Evolutionary conservation across 1,140 invertebrate genomes (phyloP).

Genomic region (Paralvinella palmiformis): DNA sequence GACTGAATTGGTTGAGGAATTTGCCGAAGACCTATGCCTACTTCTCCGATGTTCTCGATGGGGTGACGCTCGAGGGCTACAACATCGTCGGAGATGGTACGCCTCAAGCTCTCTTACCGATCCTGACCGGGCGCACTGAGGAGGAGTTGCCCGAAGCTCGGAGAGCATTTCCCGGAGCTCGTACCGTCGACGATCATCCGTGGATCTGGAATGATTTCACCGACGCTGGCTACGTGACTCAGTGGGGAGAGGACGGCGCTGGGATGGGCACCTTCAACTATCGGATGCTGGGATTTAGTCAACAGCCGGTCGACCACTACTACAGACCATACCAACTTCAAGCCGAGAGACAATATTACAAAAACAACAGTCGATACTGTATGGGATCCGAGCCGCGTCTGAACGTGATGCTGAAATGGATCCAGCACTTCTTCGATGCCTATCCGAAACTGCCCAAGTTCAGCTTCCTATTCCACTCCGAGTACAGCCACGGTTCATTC

Average conservation of each 20-base stretch:
- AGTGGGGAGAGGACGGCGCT: constrained; percentile 81
- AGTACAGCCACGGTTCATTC: constrained; percentile 26
- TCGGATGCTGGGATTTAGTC: constrained; percentile 45
- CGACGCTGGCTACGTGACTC: constrained; percentile 58
- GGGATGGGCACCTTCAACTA: constrained; percentile 83
- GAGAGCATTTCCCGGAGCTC: constrained; percentile 62
- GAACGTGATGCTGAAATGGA: constrained; percentile 60
- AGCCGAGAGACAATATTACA: constrained; percentile 35
- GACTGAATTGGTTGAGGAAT: constrained; percentile 77
- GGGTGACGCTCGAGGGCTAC: constrained; percentile 70
- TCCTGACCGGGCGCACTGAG: constrained; percentile 80
- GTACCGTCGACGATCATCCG: constrained; percentile 68
- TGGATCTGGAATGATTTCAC: constrained; percentile 50
- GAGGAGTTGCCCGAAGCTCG: constrained; percentile 78
- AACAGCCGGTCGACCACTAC: constrained; percentile 41
- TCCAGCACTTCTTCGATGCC: constrained; percentile 58
- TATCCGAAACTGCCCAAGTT: constrained; percentile 58
- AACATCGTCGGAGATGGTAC: constrained; percentile 94
- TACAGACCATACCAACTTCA: constrained; percentile 44
- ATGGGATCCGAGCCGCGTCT: constrained; percentile 71
- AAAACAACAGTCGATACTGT: constrained; percentile 56
- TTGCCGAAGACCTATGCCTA: constrained; percentile 75
- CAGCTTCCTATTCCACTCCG: constrained; percentile 20
- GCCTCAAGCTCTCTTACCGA: constrained; percentile 83
- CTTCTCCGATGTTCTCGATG: constrained; percentile 63